These are phyloP conservation scores for Halcyon badia DNA, from an alignment of 2,797 vertebrate species.

Conservation along the genomic window DNA sequence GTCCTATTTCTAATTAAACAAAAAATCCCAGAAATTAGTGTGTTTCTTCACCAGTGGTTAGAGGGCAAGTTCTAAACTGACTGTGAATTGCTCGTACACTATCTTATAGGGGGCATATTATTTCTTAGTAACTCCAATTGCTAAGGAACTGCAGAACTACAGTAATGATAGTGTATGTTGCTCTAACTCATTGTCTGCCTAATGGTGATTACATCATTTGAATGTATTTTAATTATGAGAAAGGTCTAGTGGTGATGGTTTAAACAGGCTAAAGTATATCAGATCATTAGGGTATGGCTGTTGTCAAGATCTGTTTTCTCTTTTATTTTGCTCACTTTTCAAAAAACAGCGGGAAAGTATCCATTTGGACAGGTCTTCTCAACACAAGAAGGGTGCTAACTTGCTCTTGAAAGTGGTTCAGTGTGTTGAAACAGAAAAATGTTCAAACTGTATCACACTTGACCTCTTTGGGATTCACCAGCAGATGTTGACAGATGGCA, in stretches of 20 bases:
- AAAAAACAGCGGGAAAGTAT: background rate
- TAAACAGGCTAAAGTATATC: background rate
- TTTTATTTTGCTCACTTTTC: background rate
- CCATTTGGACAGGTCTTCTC: background rate
- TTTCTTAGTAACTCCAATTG: background rate
- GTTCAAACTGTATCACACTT: background rate
- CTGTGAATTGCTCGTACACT: background rate
- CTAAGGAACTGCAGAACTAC: background rate
- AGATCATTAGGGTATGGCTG: background rate
- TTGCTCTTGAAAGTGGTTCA: background rate
- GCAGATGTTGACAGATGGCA: constrained; percentile 2
- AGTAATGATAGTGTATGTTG: background rate
- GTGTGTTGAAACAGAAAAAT: background rate
- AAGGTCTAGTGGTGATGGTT: background rate
- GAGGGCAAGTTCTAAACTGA: background rate
- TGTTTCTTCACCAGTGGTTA: background rate
- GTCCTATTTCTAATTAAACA: background rate
- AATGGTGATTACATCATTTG: background rate
- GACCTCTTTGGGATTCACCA: background rate
- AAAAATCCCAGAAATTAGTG: background rate
- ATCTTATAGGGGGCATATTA: background rate
- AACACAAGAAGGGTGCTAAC: background rate
- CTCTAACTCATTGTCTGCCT: background rate
- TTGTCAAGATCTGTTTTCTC: background rate
- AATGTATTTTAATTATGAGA: background rate